Conservation (phyloP, 2,797 vertebrate genomes). For the Myotis planiceps region DNA sequence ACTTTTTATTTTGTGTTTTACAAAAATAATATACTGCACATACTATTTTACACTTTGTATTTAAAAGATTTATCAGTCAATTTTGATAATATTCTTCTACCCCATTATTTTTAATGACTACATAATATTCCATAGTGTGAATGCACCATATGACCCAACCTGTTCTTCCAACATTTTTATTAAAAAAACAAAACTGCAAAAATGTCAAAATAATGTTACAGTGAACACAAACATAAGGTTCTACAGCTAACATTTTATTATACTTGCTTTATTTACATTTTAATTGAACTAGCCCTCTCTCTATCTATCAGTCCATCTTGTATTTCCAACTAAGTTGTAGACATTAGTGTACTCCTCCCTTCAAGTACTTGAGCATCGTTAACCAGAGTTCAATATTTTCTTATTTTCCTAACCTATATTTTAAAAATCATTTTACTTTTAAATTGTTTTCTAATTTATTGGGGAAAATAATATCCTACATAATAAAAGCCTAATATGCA, state of each 20-base stretch:
- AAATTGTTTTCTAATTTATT: not conserved
- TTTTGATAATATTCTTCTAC: not conserved
- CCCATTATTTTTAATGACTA: not conserved
- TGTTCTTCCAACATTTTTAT: not conserved
- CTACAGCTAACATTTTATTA: not conserved
- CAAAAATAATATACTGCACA: not conserved
- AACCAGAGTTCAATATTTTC: not conserved
- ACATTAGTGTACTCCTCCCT: not conserved
- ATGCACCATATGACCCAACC: not conserved
- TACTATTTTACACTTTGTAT: not conserved
- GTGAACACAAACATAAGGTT: not conserved
- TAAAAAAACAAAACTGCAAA: conserved; percentile 36
- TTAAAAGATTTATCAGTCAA: not conserved
- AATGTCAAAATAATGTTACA: not conserved
- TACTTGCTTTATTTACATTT: not conserved
- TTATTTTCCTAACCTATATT: not conserved
- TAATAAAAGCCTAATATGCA: too few relatives aligned
- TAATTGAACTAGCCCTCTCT: not conserved
- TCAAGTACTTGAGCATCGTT: not conserved
- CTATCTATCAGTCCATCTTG: not conserved
- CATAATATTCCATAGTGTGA: not conserved
- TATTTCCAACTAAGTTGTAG: not conserved
- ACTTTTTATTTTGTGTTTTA: conserved; percentile 20
- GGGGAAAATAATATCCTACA: not conserved
- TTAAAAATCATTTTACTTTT: not conserved